phyloP scores from a whole-genome alignment of 2,888 invertebrate genomes.

The Agrochola litura region DNA sequence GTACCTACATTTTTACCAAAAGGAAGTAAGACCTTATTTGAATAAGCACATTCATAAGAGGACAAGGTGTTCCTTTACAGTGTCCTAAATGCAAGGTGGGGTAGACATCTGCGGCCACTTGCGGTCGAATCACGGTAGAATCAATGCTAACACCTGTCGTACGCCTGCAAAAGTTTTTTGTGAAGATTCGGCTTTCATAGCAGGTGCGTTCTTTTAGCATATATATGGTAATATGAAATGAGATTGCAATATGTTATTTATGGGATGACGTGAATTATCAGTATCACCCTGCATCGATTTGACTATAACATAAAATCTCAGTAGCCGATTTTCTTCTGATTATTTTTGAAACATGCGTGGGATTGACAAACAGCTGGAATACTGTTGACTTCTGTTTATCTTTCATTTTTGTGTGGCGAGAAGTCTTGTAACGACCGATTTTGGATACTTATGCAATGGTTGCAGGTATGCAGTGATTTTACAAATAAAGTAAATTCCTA shows the following conservation, averaged over 20 bases:
- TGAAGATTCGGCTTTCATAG: conserved; percentile 4
- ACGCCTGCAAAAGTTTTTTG: conserved; percentile 25
- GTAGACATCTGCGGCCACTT: conserved; percentile 80
- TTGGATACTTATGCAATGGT: not conserved
- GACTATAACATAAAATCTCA: conserved; percentile 8
- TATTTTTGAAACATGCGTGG: conserved; percentile 27
- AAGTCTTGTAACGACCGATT: not conserved
- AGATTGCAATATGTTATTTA: not conserved
- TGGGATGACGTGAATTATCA: not conserved
- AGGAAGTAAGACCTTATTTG: conserved; percentile 30
- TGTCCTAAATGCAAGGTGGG: conserved; percentile 78
- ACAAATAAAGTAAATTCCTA: not conserved
- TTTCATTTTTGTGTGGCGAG: conserved; percentile 9
- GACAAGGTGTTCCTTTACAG: conserved; percentile 75
- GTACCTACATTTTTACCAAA: not conserved
- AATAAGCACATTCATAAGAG: conserved; percentile 63
- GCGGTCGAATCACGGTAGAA: conserved; percentile 80
- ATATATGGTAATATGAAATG: not conserved
- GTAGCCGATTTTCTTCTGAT: not conserved
- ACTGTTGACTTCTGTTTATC: conserved; percentile 10
- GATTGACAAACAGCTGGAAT: conserved; percentile 15
- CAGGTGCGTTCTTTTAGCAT: conserved; percentile 41
- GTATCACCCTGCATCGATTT: conserved; percentile 9
- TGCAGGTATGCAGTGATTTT: not conserved
- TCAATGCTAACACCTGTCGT: conserved; percentile 84